A percentile compares a stretch with the other conserved stretches of the same genome.
These are phyloP conservation scores for Folsomia candida DNA, from an alignment of 2,888 invertebrate genomes.

Conservation along the genomic window DNA sequence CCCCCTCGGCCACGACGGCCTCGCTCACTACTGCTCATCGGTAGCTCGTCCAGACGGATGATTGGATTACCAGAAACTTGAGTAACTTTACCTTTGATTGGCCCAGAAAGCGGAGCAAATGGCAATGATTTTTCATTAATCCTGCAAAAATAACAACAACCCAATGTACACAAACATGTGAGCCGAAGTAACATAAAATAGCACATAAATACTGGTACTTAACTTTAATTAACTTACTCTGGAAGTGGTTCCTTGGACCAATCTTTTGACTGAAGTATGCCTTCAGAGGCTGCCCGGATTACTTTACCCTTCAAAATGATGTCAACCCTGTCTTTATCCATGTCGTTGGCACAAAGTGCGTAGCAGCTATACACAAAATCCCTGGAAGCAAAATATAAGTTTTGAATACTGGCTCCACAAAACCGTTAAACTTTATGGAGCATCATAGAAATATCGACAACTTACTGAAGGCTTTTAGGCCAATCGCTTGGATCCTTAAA, in stretches of 20 bases:
- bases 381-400: slow-evolving; percentile 51
- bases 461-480: slow-evolving; percentile 48
- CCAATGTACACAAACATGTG: neutral
- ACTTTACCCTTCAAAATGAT: slow-evolving; percentile 91
- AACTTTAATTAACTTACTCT: slow-evolving; percentile 53
- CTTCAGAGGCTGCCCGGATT: slow-evolving; percentile 82
- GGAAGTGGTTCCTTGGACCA: slow-evolving; percentile 94
- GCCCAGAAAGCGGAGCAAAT: slow-evolving; percentile 35
- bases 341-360: slow-evolving; percentile 78
- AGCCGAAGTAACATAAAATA: no score
- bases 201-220: neutral
- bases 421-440: no score
- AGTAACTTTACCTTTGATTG: slow-evolving; percentile 48
- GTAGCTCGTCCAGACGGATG: slow-evolving; percentile 39
- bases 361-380: slow-evolving; percentile 90
- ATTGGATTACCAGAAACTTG: slow-evolving; percentile 49
- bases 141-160: slow-evolving; percentile 23
- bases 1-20: slow-evolving; percentile 44
- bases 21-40: slow-evolving; percentile 31
- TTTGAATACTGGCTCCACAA: neutral
- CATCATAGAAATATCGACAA: neutral
- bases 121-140: slow-evolving; percentile 45
- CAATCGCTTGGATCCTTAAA: slow-evolving; percentile 45
- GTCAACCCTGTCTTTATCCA: slow-evolving; percentile 91
- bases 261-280: slow-evolving; percentile 83